Conservation (phyloP, 2,888 invertebrate species). For the Nesidiocoris tenuis region DNA sequence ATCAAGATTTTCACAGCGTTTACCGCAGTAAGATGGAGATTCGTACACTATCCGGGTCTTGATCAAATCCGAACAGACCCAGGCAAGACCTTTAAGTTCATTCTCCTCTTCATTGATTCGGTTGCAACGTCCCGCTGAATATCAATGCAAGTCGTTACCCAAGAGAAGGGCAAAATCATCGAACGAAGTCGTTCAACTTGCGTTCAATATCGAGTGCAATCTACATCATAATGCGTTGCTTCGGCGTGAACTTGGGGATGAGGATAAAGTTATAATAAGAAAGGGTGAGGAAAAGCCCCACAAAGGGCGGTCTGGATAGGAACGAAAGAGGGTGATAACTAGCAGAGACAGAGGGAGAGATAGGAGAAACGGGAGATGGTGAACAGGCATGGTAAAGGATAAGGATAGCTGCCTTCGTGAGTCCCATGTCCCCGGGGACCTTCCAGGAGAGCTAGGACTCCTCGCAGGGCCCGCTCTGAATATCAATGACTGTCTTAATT, state of each 20-base stretch:
- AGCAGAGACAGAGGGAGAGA: conserved; percentile 17
- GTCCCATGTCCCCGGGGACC: conserved; percentile 21
- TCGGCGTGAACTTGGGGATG: not conserved
- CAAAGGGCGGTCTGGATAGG: conserved; percentile 14
- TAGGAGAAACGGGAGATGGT: not conserved
- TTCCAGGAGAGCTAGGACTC: conserved; percentile 1
- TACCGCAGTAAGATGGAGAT: too few relatives aligned
- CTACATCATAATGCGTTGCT: conserved; percentile 33
- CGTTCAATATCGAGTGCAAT: conserved; percentile 16
- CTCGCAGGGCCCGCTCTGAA: conserved; percentile 23
- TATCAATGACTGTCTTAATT: conserved; percentile 42
- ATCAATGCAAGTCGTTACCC: conserved; percentile 18
- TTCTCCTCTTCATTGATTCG: not conserved
- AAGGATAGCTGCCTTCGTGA: not conserved
- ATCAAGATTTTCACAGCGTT: too few relatives aligned
- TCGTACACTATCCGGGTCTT: too few relatives aligned
- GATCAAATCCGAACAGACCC: too few relatives aligned
- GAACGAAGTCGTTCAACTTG: conserved; percentile 8
- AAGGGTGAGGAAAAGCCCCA: conserved; percentile 7
- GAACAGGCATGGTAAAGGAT: not conserved
- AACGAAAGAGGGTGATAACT: conserved; percentile 42
- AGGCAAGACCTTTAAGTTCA: too few relatives aligned
- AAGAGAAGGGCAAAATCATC: conserved; percentile 18
- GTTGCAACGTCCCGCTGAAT: conserved; percentile 1
- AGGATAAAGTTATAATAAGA: not conserved